Evolutionary conservation across 1,140 invertebrate species (phyloP).

Genomic region (Ridgeia piscesae): DNA sequence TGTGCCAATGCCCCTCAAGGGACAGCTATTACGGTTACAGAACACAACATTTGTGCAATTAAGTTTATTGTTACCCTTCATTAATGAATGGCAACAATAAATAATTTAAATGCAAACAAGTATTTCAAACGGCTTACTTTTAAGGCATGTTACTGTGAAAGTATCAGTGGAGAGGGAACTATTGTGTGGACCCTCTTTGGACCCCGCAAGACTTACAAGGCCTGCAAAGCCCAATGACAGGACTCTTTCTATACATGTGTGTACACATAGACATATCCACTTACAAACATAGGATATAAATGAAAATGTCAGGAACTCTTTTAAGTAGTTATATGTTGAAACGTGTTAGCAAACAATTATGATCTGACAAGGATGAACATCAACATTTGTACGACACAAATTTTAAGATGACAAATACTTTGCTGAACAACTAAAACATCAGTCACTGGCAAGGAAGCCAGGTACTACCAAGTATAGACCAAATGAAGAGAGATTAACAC

Average conservation of each 20-base stretch:
- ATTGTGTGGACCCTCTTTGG: not conserved
- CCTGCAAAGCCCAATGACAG: no score
- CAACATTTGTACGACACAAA: not conserved
- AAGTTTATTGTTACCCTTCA: not conserved
- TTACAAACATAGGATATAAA: not conserved
- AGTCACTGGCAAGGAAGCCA: not conserved
- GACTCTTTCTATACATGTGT: no score
- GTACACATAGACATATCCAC: not conserved
- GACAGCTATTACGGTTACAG: not conserved
- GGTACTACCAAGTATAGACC: not conserved
- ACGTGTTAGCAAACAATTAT: not conserved
- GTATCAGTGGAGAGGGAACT: not conserved
- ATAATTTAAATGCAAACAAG: not conserved
- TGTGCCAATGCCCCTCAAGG: not conserved
- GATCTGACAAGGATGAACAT: not conserved
- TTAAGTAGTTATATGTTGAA: not conserved
- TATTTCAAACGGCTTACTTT: not conserved
- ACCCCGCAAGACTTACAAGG: not conserved
- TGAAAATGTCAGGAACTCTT: not conserved
- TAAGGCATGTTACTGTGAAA: not conserved
- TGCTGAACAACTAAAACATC: not conserved
- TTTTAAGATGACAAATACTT: not conserved
- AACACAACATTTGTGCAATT: not conserved
- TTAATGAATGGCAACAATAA: not conserved
- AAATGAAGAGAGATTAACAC: not conserved